These are phyloP conservation scores for Cyprinella venusta DNA, from an alignment of 2,797 vertebrate genomes.

Conservation along the genomic window DNA sequence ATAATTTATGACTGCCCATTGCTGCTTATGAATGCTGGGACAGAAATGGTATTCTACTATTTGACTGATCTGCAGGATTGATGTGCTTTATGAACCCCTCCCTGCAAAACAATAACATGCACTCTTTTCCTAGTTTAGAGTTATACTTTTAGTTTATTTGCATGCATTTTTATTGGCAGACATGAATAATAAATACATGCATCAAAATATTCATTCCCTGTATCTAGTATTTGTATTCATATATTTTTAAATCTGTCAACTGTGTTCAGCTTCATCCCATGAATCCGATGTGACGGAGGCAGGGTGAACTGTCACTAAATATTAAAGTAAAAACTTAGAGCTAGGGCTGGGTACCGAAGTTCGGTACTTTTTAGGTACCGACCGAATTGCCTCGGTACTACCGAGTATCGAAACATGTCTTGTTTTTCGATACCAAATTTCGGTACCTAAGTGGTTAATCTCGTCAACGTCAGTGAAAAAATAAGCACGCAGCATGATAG, in stretches of 20 bases:
- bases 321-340: slow-evolving; percentile 34
- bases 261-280: slow-evolving; percentile 18
- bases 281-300: slow-evolving; percentile 16
- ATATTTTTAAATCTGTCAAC: slow-evolving; percentile 11
- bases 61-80: slow-evolving; percentile 14
- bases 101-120: neutral
- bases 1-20: neutral
- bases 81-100: neutral
- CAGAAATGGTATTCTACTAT: neutral
- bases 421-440: no score
- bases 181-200: neutral
- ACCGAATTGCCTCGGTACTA: no score
- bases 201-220: neutral
- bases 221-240: neutral
- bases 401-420: no score
- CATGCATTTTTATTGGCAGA: neutral
- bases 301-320: slow-evolving; percentile 37
- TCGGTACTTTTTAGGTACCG: no score
- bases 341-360: no score
- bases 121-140: neutral
- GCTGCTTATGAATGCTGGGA: neutral
- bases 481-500: no score
- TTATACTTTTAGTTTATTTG: neutral
- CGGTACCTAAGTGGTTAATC: no score
- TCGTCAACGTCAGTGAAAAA: no score